Evolutionary conservation across 2,113 vertebrate species (phyloP), one percentile per base, ranked within the genome.

Genomic region (Delphinapterus leucas): DNA sequence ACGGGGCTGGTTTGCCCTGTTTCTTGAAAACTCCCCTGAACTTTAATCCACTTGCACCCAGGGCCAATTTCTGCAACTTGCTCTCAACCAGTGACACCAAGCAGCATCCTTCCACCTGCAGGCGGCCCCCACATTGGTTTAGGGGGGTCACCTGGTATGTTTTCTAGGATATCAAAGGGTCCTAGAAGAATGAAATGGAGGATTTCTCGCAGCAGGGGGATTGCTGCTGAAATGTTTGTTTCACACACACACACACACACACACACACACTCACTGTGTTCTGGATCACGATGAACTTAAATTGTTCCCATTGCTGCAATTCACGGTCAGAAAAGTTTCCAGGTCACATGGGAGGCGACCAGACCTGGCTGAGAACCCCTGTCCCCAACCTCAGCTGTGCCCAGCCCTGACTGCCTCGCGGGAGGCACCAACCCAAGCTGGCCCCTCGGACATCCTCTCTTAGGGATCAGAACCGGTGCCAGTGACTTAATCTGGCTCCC

Each of bases 241-340:
- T 12, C 38, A 5, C 49, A 58, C 47, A 41, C 17, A 53, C 28
- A 77, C 76, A 79, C 6, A 28, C 44, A 55, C 23, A 7, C 5
- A 68, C 10, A 10, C 36, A 14, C 3, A 3, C 47, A 3, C 2
- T 9, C 1, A 17, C 7, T 5, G 23, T 0, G 13, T 6, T 4
- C 60, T 18, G 47, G 31, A 61, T 61, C 33, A 28, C 0, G 0
- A 8, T 0, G 28, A 17, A 5, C 33, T 70, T 5, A 15, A 14
- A 44, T 14, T 0, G 21, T 55, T 31, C 68, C 36, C 1, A 1
- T 9, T 63, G 70, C 17, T 23, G 31, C 10, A 49, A 14, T 23
- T 47, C 53, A 13, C 0, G 5, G n/a, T 61, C 70, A 55, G 6
- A 33, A 26, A 33, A 36, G 38, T 10, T 23, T 49, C 49, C 33